phyloP scores from a whole-genome alignment of 2,888 invertebrate species.

The Acanthopleura granulata region DNA sequence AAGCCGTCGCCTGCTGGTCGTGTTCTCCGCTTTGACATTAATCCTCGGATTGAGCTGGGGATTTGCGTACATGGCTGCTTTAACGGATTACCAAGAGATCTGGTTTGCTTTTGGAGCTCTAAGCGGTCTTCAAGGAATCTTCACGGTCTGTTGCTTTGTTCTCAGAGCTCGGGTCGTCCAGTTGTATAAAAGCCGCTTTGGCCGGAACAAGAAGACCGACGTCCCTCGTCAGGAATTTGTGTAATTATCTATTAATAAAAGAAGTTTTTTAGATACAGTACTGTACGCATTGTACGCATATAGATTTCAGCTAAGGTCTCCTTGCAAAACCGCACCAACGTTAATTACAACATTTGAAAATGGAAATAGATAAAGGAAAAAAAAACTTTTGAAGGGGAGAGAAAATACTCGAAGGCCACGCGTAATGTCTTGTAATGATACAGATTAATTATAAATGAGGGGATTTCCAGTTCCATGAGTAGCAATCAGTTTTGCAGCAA shows the following conservation, averaged over 20 bases:
- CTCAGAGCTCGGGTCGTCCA: background rate
- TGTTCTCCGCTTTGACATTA: background rate
- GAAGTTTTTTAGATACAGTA: too few species aligned
- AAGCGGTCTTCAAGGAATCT: conserved; percentile 16
- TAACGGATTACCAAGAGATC: background rate
- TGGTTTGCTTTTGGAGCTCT: background rate
- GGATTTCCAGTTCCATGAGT: too few species aligned
- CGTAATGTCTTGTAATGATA: too few species aligned
- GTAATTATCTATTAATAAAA: background rate
- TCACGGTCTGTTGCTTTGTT: background rate
- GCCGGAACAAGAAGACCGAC: background rate
- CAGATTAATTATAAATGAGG: too few species aligned
- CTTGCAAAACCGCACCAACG: too few species aligned
- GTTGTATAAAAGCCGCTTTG: conserved; percentile 11
- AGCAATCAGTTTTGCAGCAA: too few species aligned
- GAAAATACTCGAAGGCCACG: too few species aligned
- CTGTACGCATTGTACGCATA: too few species aligned
- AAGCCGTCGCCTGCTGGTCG: background rate
- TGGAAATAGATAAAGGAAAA: too few species aligned
- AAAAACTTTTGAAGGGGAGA: too few species aligned
- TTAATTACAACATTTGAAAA: too few species aligned
- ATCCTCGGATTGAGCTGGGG: conserved; percentile 9
- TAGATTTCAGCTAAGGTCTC: too few species aligned
- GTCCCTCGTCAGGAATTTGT: conserved; percentile 1
- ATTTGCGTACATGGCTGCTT: background rate